Conservation (phyloP, 2,797 vertebrate genomes). For the Schizopygopsis malacanthus region DNA sequence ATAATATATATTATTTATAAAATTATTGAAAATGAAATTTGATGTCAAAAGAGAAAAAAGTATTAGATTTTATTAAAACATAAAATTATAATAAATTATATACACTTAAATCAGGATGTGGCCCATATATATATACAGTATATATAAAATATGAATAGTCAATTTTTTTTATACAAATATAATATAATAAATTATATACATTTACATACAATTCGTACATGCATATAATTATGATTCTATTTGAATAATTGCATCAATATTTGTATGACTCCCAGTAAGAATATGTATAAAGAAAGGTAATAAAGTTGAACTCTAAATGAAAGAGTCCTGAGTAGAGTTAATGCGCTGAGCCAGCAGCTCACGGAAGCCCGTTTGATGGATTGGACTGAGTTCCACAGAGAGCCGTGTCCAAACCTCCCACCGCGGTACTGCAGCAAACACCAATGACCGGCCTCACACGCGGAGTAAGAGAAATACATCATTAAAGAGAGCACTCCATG, state of each 20-base stretch:
- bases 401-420: constrained; percentile 61
- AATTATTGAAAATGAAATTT: too few species aligned
- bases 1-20: too few species aligned
- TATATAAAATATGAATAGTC: too few species aligned
- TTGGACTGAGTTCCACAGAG: constrained; percentile 63
- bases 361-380: constrained; percentile 62
- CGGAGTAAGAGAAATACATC: constrained; percentile 63
- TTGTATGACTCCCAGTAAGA: neutral
- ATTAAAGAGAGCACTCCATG: constrained; percentile 54
- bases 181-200: too few species aligned
- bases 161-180: too few species aligned
- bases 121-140: too few species aligned
- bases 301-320: too few species aligned
- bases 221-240: neutral
- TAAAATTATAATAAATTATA: too few species aligned
- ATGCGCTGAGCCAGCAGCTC: constrained; percentile 51
- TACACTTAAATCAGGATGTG: too few species aligned
- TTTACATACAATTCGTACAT: too few species aligned
- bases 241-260: neutral
- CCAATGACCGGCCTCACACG: neutral
- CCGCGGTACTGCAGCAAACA: constrained; percentile 68
- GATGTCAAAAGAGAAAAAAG: too few species aligned
- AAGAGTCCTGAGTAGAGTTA: neutral
- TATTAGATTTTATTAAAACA: too few species aligned
- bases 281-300: neutral